Conservation (phyloP, 2,113 vertebrate genomes). For the Leptodactylus fuscus region DNA sequence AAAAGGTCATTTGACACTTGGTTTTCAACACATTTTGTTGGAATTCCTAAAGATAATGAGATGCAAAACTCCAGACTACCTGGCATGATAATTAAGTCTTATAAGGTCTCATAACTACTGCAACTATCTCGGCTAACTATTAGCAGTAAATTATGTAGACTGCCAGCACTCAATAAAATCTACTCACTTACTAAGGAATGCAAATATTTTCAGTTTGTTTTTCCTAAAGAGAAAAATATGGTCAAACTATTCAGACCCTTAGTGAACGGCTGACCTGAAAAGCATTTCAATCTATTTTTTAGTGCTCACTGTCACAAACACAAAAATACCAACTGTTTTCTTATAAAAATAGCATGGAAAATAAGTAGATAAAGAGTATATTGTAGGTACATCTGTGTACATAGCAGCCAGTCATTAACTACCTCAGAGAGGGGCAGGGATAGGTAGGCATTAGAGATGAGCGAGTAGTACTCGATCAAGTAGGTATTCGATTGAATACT, state of each 20-base stretch:
- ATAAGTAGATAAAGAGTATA: no score
- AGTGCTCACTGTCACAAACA: no score
- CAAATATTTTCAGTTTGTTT: neutral
- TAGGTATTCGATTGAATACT: no score
- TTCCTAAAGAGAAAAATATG: neutral
- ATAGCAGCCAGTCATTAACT: no score
- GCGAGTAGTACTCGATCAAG: no score
- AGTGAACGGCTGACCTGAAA: neutral
- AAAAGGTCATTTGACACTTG: conserved; percentile 24
- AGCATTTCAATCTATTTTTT: no score
- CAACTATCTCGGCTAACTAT: neutral
- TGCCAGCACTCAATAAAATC: neutral
- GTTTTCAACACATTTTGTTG: neutral
- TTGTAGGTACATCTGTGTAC: no score
- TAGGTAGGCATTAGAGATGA: no score
- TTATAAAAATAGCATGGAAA: no score
- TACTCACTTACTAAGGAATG: neutral
- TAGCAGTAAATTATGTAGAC: neutral
- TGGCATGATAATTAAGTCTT: conserved; percentile 27
- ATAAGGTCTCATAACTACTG: no score
- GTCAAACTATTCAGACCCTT: neutral
- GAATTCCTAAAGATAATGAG: conserved; percentile 24
- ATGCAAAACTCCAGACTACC: neutral
- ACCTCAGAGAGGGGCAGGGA: no score
- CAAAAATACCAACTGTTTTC: no score